These are phyloP conservation scores for Uropetala carovei DNA, from an alignment of 2,888 invertebrate genomes.

Conservation along the genomic window DNA sequence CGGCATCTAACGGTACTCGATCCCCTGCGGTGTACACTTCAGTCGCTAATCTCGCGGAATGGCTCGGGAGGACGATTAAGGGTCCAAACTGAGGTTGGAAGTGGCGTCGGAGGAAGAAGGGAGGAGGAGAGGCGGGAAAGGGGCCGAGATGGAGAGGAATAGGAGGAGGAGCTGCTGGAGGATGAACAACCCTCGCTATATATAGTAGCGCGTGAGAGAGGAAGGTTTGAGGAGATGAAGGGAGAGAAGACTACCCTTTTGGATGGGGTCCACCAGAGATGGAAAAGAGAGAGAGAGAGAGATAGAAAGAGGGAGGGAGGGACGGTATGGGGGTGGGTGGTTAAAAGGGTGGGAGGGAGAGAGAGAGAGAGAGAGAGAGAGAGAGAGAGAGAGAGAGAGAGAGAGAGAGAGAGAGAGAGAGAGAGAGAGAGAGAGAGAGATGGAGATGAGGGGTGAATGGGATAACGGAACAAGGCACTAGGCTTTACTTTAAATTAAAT, in stretches of 20 bases:
- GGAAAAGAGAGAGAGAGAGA: too few species aligned
- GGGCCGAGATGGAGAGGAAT: background rate
- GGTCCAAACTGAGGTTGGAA: constrained; percentile 28
- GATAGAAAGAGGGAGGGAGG: background rate
- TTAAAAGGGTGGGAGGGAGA: too few species aligned
- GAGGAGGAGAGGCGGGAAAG: background rate
- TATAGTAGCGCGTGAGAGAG: background rate
- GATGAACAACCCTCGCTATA: background rate
- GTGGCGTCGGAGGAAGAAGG: constrained; percentile 11
- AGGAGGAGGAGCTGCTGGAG: background rate
- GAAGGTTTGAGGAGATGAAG: too few species aligned
- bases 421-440: background rate
- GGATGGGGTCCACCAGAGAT: background rate
- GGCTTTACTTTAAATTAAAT: constrained; percentile 64
- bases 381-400: background rate
- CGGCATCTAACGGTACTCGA: constrained; percentile 39
- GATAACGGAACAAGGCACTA: constrained; percentile 60
- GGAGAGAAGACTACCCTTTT: background rate
- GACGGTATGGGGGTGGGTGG: background rate
- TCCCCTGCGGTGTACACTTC: constrained; percentile 54
- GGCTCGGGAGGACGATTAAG: constrained; percentile 36
- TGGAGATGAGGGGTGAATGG: constrained; percentile 44
- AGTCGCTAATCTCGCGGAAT: constrained; percentile 61
- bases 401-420: background rate
- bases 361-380: constrained; percentile 27